A percentile compares a stretch with the other conserved stretches of the same genome.
Conservation (phyloP, 2,888 invertebrate genomes). For the Tenthredo amoena region DNA sequence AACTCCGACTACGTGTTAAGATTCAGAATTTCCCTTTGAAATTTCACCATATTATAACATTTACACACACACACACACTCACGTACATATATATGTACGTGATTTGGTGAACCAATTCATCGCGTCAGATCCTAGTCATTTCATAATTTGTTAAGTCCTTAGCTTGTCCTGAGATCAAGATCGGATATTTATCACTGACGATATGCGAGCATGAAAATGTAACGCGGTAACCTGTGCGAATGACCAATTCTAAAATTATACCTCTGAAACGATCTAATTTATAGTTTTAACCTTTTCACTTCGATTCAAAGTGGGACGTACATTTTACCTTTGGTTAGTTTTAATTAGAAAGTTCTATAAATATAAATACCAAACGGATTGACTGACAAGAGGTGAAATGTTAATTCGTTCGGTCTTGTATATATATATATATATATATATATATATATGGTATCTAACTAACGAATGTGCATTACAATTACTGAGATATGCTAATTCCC, state of each 20-base stretch:
- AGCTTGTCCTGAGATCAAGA: too few relatives aligned
- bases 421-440: slow-evolving; percentile 61
- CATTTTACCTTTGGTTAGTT: slow-evolving; percentile 6
- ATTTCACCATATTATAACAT: not conserved
- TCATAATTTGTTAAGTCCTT: too few relatives aligned
- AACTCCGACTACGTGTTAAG: slow-evolving; percentile 27
- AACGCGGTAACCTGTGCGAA: not conserved
- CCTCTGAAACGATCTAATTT: slow-evolving; percentile 20
- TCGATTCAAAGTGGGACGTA: not conserved
- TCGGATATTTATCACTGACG: too few relatives aligned
- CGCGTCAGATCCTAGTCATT: not conserved
- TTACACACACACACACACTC: not conserved
- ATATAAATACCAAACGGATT: slow-evolving; percentile 51
- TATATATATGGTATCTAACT: slow-evolving; percentile 62
- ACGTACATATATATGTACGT: not conserved
- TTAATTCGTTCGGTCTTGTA: slow-evolving; percentile 63
- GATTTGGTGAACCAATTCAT: not conserved
- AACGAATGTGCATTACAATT: slow-evolving; percentile 75
- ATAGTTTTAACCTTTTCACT: slow-evolving; percentile 38
- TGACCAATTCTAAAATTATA: slow-evolving; percentile 15
- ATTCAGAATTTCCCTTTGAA: not conserved
- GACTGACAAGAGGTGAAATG: slow-evolving; percentile 56
- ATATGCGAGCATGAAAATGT: not conserved
- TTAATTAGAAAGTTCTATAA: slow-evolving; percentile 66
- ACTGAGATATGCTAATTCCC: slow-evolving; percentile 74